Base-by-base conservation (phyloP, 1,140 invertebrate genomes). In the Pinna nobilis region DNA sequence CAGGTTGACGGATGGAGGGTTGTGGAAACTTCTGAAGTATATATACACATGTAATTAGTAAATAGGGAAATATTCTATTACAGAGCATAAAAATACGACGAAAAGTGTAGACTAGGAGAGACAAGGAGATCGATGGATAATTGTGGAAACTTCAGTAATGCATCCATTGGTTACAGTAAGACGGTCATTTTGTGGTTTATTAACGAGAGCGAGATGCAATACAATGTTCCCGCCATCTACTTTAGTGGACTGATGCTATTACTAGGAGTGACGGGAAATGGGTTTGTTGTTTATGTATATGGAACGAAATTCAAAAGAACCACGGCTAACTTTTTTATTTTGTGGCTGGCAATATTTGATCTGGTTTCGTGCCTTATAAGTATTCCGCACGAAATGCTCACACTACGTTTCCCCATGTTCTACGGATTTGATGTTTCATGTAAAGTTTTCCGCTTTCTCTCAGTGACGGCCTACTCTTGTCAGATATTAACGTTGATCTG, bases 231-330 rank as follows among this genome's bases (percentile, higher is more conserved):
- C 9, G 69, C 59, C n/a, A 70, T 61, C 7, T n/a, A 51, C 18
- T 70, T 70, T 28, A 25, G 33, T 23, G 57, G 41, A 20, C 13
- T 61, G 18, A 41, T 70, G 28, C 35, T 61, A 33, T 30, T 70
- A 13, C 20, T 70, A 25, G 69, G 69, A 23, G 11, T 70, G 4
- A 20, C 53, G 11, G 69, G 69, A 39, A 70, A 70, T 28, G 37
- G 30, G 25, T 32, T 70, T 41, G 69, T 70, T 3, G 57, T 60
- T 4, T 70, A 70, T 63, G 59, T 49, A 23, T 61, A 70, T n/a
- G 33, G 57, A 23, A 63, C 39, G 9, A 50, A 53, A 30, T 70
- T 70, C 28, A 70, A 70, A 30, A 61, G 41, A 44, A 49, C 69
- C 23, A 49, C 69, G 9, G 69, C 57, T n/a, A 70, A 70, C 30